Conservation (phyloP, 2,888 invertebrate genomes). For the Chymomyza procnemis region DNA sequence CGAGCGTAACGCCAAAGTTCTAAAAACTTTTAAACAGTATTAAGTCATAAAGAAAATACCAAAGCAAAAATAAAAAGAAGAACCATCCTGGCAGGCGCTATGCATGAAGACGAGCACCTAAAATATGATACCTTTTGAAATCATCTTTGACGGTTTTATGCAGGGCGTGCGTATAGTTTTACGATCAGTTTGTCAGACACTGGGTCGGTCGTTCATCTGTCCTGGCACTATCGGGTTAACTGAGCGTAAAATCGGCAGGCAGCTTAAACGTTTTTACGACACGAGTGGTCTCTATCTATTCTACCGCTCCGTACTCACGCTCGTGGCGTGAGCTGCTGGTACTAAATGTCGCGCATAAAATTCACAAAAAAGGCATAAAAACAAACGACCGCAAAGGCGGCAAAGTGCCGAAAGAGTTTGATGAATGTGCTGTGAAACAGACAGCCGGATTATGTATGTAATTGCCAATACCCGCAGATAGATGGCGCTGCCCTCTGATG, state of each 20-base stretch:
- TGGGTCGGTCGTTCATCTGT: neutral
- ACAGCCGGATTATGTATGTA: slow-evolving; percentile 46
- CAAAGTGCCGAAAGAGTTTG: slow-evolving; percentile 61
- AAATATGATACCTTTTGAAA: slow-evolving; percentile 34
- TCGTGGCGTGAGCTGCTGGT: slow-evolving; percentile 27
- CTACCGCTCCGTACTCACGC: neutral
- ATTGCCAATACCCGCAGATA: neutral
- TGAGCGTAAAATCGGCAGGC: slow-evolving; percentile 63
- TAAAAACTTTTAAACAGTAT: slow-evolving; percentile 38
- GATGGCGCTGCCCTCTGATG: neutral
- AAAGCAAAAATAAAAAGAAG: too few relatives aligned
- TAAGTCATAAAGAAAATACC: slow-evolving; percentile 51
- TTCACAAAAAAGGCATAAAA: slow-evolving; percentile 50
- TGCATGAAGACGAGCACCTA: slow-evolving; percentile 20
- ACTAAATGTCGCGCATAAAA: slow-evolving; percentile 63
- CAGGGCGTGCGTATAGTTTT: slow-evolving; percentile 67
- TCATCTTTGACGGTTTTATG: slow-evolving; percentile 59
- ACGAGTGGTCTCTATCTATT: neutral
- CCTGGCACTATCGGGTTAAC: slow-evolving; percentile 55
- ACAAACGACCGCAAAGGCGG: slow-evolving; percentile 24
- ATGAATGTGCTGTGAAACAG: slow-evolving; percentile 45
- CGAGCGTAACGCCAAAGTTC: slow-evolving; percentile 31
- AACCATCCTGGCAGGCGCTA: slow-evolving; percentile 3
- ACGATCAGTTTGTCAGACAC: slow-evolving; percentile 41
- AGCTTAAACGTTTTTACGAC: slow-evolving; percentile 65